Evolutionary conservation across 2,888 invertebrate species (phyloP), one percentile per base, ranked within the genome.

Genomic region (Labia minor): DNA sequence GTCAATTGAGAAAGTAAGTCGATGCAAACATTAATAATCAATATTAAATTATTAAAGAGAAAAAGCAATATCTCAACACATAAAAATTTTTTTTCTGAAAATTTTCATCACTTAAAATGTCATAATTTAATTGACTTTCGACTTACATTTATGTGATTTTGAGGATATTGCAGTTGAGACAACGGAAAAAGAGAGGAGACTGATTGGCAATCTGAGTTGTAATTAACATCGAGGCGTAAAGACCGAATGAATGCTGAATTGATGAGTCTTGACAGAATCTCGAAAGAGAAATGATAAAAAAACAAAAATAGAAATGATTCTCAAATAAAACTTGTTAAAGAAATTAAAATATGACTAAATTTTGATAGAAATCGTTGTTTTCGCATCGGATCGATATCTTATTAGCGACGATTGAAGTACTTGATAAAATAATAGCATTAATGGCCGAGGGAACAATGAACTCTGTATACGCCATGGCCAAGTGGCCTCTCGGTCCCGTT

Each of bases 401-500:
- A 64, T 64, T 21, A 64, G 61, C 66, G 21, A 19, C 61, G 20
- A 61, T 61, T 66, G 21, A 20, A 66, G 19, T 21, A 19, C 19
- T 66, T 61, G 20, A 66, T 37, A 37, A 37, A 69, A 67, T 66
- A 70, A 69, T 67, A 70, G 66, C 70, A 68, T 67, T 65, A 66
- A 64, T 65, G 67, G 67, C 66, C 65, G 64, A 73, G 76, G 76
- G 81, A 80, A 81, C 81, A 81, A 81, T 81, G 81, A 81, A 81
- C 81, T 79, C 80, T 76, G 76, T 77, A 79, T 79, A 80, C 80
- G 81, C 81, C 80, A 81, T 81, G 80, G 49, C 77, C 77, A 78
- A 77, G 78, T 78, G 78, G 79, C 78, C 79, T 77, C 73, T 74
- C 77, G 77, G 76, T 75, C 76, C 74, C 74, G 73, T 70, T 71